Conservation (phyloP, 2,888 invertebrate genomes). For the Ophion ventricosus region DNA sequence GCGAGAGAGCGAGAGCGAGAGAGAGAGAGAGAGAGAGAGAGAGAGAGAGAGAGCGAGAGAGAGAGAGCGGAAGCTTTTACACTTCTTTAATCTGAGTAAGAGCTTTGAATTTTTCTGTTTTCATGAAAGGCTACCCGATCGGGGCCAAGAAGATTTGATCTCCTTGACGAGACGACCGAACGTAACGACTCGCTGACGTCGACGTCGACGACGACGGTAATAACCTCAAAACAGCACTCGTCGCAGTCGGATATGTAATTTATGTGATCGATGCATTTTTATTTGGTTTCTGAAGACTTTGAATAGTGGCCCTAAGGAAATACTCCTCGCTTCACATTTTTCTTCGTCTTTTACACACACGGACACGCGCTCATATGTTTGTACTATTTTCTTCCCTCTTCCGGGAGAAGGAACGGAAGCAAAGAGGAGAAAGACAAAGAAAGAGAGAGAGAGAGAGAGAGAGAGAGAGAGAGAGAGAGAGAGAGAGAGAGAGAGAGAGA, state of each 20-base stretch:
- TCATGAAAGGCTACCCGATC: neutral
- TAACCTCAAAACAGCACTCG: constrained; percentile 42
- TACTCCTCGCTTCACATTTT: constrained; percentile 13
- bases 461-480: too few relatives aligned
- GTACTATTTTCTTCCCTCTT: neutral
- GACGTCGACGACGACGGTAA: constrained; percentile 37
- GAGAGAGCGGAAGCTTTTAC: too few relatives aligned
- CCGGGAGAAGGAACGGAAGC: too few relatives aligned
- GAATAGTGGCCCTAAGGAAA: constrained; percentile 36
- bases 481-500: too few relatives aligned
- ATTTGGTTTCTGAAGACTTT: constrained; percentile 63
- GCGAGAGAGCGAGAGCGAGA: too few relatives aligned
- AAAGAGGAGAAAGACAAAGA: neutral
- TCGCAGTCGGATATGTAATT: constrained; percentile 72
- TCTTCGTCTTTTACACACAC: constrained; percentile 28
- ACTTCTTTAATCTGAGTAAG: constrained; percentile 4
- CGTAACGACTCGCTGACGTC: constrained; percentile 22
- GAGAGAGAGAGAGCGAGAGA: too few relatives aligned
- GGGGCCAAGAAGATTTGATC: constrained; percentile 72
- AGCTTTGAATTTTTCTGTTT: neutral
- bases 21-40: too few relatives aligned
- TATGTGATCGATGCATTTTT: constrained; percentile 74
- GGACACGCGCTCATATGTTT: constrained; percentile 1
- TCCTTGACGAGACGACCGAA: constrained; percentile 45
- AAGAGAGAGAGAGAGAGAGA: constrained; percentile 1